Conservation (phyloP, 2,797 vertebrate genomes). For the Psittacula echo region DNA sequence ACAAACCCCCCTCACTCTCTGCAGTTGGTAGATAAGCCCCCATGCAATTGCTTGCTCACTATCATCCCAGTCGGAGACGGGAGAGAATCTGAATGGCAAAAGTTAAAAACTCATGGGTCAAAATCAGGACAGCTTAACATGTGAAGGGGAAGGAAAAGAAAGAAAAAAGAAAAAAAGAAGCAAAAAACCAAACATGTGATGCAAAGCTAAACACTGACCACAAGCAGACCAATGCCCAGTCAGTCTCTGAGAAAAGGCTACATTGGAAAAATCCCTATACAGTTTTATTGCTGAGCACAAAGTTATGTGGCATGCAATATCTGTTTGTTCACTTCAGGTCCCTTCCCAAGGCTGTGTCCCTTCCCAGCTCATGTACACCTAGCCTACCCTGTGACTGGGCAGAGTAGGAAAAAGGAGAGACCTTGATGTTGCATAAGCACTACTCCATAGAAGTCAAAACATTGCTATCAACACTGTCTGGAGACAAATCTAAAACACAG, state of each 20-base stretch:
- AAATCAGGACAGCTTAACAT: neutral
- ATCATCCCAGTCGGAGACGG: rapidly evolving
- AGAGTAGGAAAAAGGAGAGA: neutral
- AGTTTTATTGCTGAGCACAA: neutral
- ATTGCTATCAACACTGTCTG: neutral
- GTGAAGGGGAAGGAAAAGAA: neutral
- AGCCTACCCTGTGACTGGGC: neutral
- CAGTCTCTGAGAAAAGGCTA: rapidly evolving
- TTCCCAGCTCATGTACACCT: rapidly evolving
- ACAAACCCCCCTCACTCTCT: neutral
- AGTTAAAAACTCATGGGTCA: neutral
- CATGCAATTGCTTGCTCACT: rapidly evolving
- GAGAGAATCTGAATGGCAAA: neutral
- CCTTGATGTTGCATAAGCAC: neutral
- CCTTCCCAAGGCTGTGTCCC: neutral
- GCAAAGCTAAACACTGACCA: neutral
- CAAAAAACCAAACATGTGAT: neutral
- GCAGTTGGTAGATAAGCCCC: neutral
- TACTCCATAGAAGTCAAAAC: neutral
- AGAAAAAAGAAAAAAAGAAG: too few relatives aligned
- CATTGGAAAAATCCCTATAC: neutral
- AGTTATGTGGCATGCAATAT: neutral
- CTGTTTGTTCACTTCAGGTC: neutral
- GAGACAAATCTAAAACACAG: neutral
- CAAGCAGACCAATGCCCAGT: neutral